phyloP scores from a whole-genome alignment of 2,113 vertebrate genomes.

The Psittacara wagleri region DNA sequence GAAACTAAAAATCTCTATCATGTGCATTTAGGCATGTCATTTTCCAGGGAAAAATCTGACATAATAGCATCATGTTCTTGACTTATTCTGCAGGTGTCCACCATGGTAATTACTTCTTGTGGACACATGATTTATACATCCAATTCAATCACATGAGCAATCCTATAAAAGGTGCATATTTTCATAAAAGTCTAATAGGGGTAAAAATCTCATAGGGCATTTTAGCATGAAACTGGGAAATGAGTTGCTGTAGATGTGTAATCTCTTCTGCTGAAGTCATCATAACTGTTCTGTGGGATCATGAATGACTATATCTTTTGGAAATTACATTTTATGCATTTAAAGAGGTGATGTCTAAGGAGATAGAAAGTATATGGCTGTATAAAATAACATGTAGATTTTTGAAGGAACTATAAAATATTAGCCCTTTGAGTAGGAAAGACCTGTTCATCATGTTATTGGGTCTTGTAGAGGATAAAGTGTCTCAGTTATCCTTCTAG shows the following conservation, averaged over 20 bases:
- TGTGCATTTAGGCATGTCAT: constrained; percentile 18
- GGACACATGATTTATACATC: constrained; percentile 62
- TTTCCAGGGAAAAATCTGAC: constrained; percentile 35
- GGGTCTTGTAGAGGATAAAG: not conserved
- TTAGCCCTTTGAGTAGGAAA: constrained; percentile 51
- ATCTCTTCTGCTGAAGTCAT: constrained; percentile 67
- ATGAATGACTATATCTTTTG: constrained; percentile 35
- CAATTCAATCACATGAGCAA: constrained; percentile 57
- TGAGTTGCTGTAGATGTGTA: constrained; percentile 50
- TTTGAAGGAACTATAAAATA: constrained; percentile 50
- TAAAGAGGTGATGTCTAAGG: constrained; percentile 37
- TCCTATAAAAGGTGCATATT: constrained; percentile 66
- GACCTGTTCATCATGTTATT: constrained; percentile 27
- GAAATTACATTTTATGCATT: constrained; percentile 55
- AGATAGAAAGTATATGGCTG: constrained; percentile 27
- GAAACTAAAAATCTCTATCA: constrained; percentile 29
- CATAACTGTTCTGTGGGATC: constrained; percentile 57
- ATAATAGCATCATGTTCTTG: constrained; percentile 50
- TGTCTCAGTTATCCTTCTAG: not conserved
- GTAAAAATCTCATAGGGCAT: constrained; percentile 63
- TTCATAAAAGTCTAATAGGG: constrained; percentile 67
- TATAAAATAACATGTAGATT: constrained; percentile 60
- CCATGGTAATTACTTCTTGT: constrained; percentile 57
- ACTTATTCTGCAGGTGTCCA: constrained; percentile 59
- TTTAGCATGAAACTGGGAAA: constrained; percentile 60